Evolutionary conservation across 2,797 vertebrate genomes (phyloP), one percentile per base, ranked within the genome.

Genomic region (Jordanella pulchra): DNA sequence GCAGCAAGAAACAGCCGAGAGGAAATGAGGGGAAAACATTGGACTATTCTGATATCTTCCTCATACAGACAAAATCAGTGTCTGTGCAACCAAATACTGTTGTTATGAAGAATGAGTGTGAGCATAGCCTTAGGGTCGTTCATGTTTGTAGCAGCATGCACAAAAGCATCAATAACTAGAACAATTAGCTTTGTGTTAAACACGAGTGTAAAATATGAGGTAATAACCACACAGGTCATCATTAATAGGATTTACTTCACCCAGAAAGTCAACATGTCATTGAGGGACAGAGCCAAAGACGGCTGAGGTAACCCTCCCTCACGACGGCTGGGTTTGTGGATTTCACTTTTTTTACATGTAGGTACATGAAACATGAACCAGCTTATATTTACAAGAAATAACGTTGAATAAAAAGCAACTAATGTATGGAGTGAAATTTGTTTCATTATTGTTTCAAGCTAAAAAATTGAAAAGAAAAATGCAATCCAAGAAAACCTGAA

Each of bases 211-310:
- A 74, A 51, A 39, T 42, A 9, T 39, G 27, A 53, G 60, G 64
- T 30, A 27, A 63, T 23, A 61, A 39, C 0, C 35, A 51, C 30
- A 48, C 51, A 56, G 60, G 64, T 35, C 0, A 32, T 67, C 6
- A 50, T 67, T 44, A 73, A 71, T 44, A 53, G 28, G 23, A 30
- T 64, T 66, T 35, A 18, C 72, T 32, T 44, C 60, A 25, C 28
- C 2, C 68, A 75, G 71, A 86, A 84, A 79, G 81, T 86, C 80
- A 86, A 86, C 82, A 81, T 85, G 81, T 84, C 78, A 84, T 71
- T 58, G 63, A 78, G 30, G 30, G 56, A 73, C 65, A 50, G 68
- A 78, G 53, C 15, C 27, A 74, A 69, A 73, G 65, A 72, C 64
- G 76, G 48, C 64, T 42, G 78, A 69, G 56, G 35, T 27, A 71